Evolutionary conservation across 2,797 vertebrate genomes (phyloP).

Genomic region (Semotilus atromaculatus): DNA sequence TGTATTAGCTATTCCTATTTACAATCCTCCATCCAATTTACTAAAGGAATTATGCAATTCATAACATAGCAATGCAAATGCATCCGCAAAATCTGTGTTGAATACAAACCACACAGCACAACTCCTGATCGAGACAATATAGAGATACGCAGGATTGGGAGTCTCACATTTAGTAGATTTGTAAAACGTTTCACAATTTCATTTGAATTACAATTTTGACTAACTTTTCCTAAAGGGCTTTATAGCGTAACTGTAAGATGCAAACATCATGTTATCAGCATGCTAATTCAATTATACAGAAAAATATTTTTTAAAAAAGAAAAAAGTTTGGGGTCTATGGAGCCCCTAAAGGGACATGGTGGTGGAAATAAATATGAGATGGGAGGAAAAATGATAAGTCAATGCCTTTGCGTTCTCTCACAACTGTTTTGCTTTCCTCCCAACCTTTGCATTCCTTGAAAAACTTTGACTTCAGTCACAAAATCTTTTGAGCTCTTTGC

Average conservation of each 20-base stretch:
- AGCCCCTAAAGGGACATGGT: no score
- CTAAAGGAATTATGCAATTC: not conserved
- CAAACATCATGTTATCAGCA: not conserved
- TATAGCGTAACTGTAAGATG: no score
- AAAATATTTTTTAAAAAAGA: not conserved
- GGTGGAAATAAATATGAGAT: no score
- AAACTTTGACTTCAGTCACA: no score
- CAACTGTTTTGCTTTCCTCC: no score
- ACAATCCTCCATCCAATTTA: not conserved
- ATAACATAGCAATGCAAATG: not conserved
- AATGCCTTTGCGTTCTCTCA: no score
- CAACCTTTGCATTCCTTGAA: no score
- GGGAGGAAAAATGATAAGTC: no score
- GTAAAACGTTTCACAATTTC: not conserved
- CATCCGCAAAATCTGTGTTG: not conserved
- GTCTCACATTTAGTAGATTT: not conserved
- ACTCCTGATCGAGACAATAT: no score
- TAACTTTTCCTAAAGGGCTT: not conserved
- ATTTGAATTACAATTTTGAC: not conserved
- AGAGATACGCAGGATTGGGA: not conserved
- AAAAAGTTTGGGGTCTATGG: not conserved
- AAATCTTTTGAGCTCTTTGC: no score
- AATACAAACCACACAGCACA: not conserved
- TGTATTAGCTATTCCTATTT: constrained; percentile 12
- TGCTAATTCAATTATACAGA: not conserved